Evolutionary conservation across 2,113 vertebrate genomes (phyloP).

Genomic region (Oceanodroma tethys): DNA sequence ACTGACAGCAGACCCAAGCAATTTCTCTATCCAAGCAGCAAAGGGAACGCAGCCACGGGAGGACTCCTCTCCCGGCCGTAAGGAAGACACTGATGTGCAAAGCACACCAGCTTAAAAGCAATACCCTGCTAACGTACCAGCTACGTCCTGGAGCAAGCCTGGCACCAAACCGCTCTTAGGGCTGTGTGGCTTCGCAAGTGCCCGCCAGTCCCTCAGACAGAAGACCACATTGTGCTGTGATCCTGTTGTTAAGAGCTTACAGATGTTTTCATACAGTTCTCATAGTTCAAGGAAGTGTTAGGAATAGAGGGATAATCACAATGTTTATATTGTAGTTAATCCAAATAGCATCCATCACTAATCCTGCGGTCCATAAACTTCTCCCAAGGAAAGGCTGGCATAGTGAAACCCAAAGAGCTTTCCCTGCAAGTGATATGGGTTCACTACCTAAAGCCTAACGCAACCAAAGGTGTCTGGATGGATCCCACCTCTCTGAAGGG

Average conservation of each 20-base stretch:
- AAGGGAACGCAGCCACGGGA: neutral
- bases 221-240: neutral
- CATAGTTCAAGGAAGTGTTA: neutral
- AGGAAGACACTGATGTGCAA: neutral
- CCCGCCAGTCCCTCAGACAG: neutral
- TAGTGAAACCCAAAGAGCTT: neutral
- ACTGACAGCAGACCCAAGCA: neutral
- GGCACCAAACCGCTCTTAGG: neutral
- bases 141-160: neutral
- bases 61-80: accelerated
- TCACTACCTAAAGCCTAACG: neutral
- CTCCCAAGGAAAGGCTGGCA: neutral
- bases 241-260: neutral
- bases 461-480: neutral
- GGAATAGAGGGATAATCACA: neutral
- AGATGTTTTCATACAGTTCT: conserved; percentile 5
- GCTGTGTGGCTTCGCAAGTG: accelerated
- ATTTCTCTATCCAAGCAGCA: neutral
- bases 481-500: neutral
- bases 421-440: neutral
- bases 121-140: neutral
- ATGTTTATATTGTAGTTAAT: neutral
- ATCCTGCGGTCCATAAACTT: neutral
- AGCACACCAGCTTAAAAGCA: neutral
- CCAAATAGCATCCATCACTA: neutral